Percentiles rank a stretch among this genome's conserved stretches.
phyloP scores from a whole-genome alignment of 2,888 invertebrate genomes.

The Erebia aethiops region DNA sequence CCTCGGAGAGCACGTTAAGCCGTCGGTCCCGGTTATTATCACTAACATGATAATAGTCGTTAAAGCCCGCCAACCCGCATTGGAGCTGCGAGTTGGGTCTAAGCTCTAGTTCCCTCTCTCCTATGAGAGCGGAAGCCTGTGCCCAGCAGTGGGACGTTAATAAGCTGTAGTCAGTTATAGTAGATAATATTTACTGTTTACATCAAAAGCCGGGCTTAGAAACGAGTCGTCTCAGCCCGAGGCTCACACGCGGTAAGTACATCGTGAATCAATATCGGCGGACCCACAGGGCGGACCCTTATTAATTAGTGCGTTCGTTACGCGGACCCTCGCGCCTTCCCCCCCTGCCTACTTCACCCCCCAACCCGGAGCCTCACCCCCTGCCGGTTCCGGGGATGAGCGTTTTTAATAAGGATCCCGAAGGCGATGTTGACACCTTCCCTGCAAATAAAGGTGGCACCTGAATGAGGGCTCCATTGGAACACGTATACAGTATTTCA shows the following conservation, averaged over 20 bases:
- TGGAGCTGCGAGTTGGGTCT: no score
- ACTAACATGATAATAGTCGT: no score
- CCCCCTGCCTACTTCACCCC: slow-evolving; percentile 32
- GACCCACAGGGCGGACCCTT: slow-evolving; percentile 81
- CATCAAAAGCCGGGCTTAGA: slow-evolving; percentile 21
- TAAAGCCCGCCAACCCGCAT: no score
- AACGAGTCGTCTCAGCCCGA: slow-evolving; percentile 36
- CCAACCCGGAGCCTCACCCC: slow-evolving; percentile 42
- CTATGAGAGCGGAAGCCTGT: no score
- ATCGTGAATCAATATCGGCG: slow-evolving; percentile 81
- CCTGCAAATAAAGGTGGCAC: slow-evolving; percentile 51
- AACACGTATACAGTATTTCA: slow-evolving; percentile 28
- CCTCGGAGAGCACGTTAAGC: no score
- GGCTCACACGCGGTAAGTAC: slow-evolving; percentile 56
- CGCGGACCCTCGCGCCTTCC: slow-evolving; percentile 57
- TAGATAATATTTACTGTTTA: background rate
- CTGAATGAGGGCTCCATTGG: slow-evolving; percentile 33
- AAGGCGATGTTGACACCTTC: slow-evolving; percentile 64
- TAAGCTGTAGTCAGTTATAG: no score
- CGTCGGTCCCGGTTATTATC: no score
- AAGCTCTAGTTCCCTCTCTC: no score
- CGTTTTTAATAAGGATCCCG: slow-evolving; percentile 78
- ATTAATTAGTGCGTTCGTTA: slow-evolving; percentile 81
- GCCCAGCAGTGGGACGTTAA: no score
- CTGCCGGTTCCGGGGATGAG: slow-evolving; percentile 56